Conservation (phyloP, 1,140 invertebrate species). For the Trypoxylus dichotomus region DNA sequence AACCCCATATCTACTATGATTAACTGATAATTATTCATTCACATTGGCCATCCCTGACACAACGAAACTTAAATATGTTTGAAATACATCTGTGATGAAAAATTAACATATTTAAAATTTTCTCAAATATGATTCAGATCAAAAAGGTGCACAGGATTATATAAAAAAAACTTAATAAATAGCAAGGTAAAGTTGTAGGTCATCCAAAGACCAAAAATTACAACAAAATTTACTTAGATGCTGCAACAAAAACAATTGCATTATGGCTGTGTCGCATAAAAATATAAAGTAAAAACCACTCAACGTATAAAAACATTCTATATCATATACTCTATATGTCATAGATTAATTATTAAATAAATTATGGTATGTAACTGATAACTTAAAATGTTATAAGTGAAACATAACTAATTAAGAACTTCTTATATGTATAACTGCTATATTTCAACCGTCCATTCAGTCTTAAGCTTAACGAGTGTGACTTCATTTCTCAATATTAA, state of each 20-base stretch:
- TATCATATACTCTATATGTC: background rate
- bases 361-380: background rate
- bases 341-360: background rate
- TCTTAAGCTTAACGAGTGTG: constrained; percentile 8
- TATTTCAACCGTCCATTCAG: constrained; percentile 19
- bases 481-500: constrained; percentile 2
- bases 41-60: background rate
- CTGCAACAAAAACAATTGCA: constrained; percentile 22
- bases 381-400: background rate
- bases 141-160: background rate
- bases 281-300: background rate
- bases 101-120: background rate
- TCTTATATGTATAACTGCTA: constrained; percentile 3
- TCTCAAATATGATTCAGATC: background rate
- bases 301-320: background rate
- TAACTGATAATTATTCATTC: constrained; percentile 45
- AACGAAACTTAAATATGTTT: background rate
- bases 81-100: background rate
- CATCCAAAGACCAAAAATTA: background rate
- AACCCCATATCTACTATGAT: constrained; percentile 76
- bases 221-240: constrained; percentile 11
- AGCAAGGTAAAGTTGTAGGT: background rate
- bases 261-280: constrained; percentile 19
- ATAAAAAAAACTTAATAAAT: background rate
- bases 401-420: background rate